Conservation (phyloP, 2,113 vertebrate species). For the Aldabrachelys gigantea region DNA sequence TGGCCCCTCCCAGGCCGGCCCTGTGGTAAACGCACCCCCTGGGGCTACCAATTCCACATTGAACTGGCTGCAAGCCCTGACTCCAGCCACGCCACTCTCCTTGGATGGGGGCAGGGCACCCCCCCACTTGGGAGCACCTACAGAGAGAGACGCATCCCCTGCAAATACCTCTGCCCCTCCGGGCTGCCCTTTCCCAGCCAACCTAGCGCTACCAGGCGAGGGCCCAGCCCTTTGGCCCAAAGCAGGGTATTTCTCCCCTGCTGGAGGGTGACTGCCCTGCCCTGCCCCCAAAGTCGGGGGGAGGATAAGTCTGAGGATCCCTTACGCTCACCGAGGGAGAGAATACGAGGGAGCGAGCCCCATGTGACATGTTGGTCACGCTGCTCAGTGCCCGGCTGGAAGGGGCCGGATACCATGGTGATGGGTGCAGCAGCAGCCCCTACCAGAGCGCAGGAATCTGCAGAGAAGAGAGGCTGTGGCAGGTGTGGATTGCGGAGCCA, state of each 20-base stretch:
- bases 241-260: background rate
- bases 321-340: background rate
- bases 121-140: background rate
- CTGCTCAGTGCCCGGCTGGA: background rate
- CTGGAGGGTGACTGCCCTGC: too few relatives aligned
- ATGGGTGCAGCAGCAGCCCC: background rate
- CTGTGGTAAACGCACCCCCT: too few relatives aligned
- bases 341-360: background rate
- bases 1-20: too few relatives aligned
- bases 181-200: background rate
- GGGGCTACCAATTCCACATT: too few relatives aligned
- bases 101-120: background rate
- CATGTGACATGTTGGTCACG: background rate
- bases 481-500: too few relatives aligned
- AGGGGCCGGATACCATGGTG: background rate
- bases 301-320: too few relatives aligned
- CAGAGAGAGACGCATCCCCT: background rate
- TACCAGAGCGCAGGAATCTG: background rate
- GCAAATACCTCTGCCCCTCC: background rate
- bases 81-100: background rate
- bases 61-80: too few relatives aligned
- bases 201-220: background rate
- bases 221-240: background rate
- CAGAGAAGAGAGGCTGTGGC: background rate
- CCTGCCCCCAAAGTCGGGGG: background rate